A percentile compares a stretch with the other conserved stretches of the same genome.
Conservation (phyloP, 2,113 vertebrate species). For the Mastomys coucha region DNA sequence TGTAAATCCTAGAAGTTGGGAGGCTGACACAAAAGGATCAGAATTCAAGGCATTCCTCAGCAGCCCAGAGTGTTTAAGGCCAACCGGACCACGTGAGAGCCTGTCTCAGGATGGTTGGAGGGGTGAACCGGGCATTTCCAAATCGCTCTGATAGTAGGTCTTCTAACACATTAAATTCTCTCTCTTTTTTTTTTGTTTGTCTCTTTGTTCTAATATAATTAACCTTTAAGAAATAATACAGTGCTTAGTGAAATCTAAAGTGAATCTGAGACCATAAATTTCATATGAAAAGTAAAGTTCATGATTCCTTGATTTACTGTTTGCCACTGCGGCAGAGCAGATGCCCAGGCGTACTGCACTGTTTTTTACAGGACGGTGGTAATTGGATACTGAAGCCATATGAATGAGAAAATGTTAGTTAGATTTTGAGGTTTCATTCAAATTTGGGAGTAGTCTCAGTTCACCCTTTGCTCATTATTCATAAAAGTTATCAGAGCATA, state of each 20-base stretch:
- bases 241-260: constrained; percentile 54
- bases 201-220: constrained; percentile 49
- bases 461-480: constrained; percentile 8
- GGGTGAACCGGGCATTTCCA: background rate
- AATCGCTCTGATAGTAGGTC: background rate
- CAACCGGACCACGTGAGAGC: background rate
- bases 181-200: background rate
- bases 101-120: background rate
- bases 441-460: background rate
- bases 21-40: background rate
- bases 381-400: background rate
- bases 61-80: background rate
- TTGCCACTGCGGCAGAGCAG: constrained; percentile 7
- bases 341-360: background rate
- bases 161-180: constrained; percentile 34
- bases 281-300: constrained; percentile 26
- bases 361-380: background rate
- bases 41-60: background rate
- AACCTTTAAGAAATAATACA: constrained; percentile 51
- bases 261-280: constrained; percentile 8
- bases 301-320: background rate
- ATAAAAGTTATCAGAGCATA: constrained; percentile 33
- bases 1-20: background rate
- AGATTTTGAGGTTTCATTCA: constrained; percentile 10
- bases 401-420: background rate